Conservation (phyloP, 1,140 invertebrate genomes). For the Macrobrachium nipponense region DNA sequence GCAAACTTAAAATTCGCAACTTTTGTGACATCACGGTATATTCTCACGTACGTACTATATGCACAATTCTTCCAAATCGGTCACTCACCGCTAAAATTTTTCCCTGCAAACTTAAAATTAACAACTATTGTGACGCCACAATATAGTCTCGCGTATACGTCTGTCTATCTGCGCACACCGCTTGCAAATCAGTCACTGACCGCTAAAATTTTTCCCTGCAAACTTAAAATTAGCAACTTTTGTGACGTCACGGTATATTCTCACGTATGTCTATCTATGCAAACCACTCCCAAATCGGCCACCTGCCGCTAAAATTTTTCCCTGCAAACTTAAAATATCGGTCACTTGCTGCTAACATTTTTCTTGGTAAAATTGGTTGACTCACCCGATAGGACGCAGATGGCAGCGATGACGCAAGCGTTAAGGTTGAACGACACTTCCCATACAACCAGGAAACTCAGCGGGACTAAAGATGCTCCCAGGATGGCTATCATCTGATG, state of each 20-base stretch:
- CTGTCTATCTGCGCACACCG: neutral
- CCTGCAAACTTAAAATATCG: neutral
- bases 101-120: too few species aligned
- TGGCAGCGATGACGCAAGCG: slow-evolving; percentile 37
- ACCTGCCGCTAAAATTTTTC: neutral
- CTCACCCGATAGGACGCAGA: slow-evolving; percentile 55
- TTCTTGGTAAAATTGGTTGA: neutral
- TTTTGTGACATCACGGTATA: too few species aligned
- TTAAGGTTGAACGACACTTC: slow-evolving; percentile 42
- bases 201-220: too few species aligned
- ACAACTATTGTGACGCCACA: too few species aligned
- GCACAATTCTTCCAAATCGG: too few species aligned
- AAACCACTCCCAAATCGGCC: neutral
- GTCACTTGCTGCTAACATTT: neutral
- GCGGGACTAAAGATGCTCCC: slow-evolving; percentile 45
- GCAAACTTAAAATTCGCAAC: too few species aligned
- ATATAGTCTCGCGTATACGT: neutral
- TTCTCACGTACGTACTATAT: too few species aligned
- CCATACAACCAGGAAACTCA: slow-evolving; percentile 58
- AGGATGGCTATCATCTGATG: slow-evolving; percentile 55
- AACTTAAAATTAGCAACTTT: too few species aligned
- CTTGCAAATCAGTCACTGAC: too few species aligned
- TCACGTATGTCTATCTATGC: neutral
- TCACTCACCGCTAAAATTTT: too few species aligned
- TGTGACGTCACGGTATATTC: neutral